Percentiles rank a stretch among this genome's conserved stretches.
Evolutionary conservation across 2,797 vertebrate genomes (phyloP).

Genomic region (Sphenopsis melanotis): DNA sequence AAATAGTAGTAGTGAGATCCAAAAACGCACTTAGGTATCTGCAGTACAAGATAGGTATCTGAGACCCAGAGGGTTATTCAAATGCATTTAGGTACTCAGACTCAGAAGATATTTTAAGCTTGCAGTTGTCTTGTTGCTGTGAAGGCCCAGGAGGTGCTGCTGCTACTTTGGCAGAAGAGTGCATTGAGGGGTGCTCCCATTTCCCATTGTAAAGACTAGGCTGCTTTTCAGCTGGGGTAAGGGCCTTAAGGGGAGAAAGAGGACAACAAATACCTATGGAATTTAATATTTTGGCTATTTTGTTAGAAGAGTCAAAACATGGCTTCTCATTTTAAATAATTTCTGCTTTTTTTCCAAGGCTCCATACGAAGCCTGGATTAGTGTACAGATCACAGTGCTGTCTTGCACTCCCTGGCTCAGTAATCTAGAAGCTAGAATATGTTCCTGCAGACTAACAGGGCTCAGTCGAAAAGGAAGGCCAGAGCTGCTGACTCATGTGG

Average conservation of each 20-base stretch:
- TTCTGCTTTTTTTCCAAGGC: not conserved
- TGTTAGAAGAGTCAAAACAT: not conserved
- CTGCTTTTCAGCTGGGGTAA: not conserved
- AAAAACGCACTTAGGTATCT: conserved; percentile 21
- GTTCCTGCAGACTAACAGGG: not conserved
- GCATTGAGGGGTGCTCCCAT: not conserved
- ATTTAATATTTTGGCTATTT: not conserved
- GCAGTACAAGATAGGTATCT: not conserved
- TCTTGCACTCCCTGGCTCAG: not conserved
- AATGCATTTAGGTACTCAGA: not conserved
- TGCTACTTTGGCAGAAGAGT: not conserved
- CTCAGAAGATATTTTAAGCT: not conserved
- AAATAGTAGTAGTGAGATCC: not conserved
- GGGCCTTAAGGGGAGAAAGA: not conserved
- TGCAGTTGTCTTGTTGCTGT: not conserved
- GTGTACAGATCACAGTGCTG: not conserved
- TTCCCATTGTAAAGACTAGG: not conserved
- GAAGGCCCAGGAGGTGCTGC: not conserved
- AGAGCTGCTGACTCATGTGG: not conserved
- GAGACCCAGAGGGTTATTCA: not conserved
- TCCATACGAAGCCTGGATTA: not conserved
- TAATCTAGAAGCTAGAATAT: not conserved
- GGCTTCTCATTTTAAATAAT: not conserved
- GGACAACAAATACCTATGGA: not conserved
- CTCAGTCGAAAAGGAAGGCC: not conserved